These are phyloP conservation scores for Cephus rjabovi DNA, from an alignment of 2,888 invertebrate species.

Conservation along the genomic window DNA sequence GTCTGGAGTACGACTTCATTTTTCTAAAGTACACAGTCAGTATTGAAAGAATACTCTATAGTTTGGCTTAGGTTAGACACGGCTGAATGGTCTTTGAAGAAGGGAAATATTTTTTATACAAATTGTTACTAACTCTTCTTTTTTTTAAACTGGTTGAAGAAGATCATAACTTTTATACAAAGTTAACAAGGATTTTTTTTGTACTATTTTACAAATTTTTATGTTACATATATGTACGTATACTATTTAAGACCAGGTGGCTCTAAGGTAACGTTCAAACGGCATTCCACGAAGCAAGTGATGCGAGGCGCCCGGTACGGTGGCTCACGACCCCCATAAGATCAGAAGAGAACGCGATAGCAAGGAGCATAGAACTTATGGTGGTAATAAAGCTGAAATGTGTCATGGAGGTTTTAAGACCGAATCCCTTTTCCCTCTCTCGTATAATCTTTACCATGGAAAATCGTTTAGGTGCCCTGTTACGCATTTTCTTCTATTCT, in stretches of 20 bases:
- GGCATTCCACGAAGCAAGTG: conserved; percentile 55
- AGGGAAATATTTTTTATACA: conserved; percentile 13
- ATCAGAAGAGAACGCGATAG: conserved; percentile 44
- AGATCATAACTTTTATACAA: neutral
- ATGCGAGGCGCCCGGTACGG: conserved; percentile 49
- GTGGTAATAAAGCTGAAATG: conserved; percentile 1
- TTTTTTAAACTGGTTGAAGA: neutral
- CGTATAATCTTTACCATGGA: neutral
- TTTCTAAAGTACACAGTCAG: neutral
- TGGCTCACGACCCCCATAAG: conserved; percentile 48
- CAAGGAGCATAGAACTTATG: conserved; percentile 4
- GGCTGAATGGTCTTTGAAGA: neutral
- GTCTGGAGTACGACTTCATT: neutral
- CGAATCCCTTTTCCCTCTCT: neutral
- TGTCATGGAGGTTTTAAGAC: neutral
- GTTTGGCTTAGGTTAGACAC: neutral
- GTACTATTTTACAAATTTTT: neutral
- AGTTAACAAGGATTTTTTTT: neutral
- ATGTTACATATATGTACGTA: conserved; percentile 16
- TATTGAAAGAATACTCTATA: neutral
- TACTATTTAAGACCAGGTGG: conserved; percentile 40
- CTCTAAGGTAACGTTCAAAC: conserved; percentile 43
- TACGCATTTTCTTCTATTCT: neutral
- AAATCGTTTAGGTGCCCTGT: neutral
- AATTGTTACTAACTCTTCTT: conserved; percentile 15